Evolutionary conservation across 2,888 invertebrate genomes (phyloP), one percentile per base, ranked within the genome.

Genomic region (Sminthurinus aureus): DNA sequence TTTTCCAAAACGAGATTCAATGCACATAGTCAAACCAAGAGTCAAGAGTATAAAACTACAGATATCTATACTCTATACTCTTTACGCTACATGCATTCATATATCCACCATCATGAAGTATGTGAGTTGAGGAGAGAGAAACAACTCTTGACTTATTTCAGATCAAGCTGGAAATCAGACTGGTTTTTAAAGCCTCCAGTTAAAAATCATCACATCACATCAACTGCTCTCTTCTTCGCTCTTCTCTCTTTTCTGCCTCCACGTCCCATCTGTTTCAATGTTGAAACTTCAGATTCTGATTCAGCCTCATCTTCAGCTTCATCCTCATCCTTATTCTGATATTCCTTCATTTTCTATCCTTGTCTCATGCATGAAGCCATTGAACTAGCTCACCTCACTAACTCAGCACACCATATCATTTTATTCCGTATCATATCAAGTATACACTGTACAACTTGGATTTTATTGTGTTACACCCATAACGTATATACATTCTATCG

Each of bases 181-280:
- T 86, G 86, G 86, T 86, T 86, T 86, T 85, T 84, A 81, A 84
- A 85, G 85, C 86, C 86, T 86, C 85, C 84, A 86, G 86, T 82
- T 79, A 85, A 83, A 38, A 83, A 83, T 83, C 83, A 83, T 83
- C 83, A 77, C 82, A 83, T 78, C 77, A 78, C 50, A 83, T 78
- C 77, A 78, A 76, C 76, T 81, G 58, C 38, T 71, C 80, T 75
- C 73, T 71, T 22, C 71, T 71, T 67, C 22, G 11, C n/a, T 74
- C 51, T 74, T 50, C 51, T 75, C 51, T 69, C 20, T 0, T 24
- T 18, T 74, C 50, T 79, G 64, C n/a, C 81, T 81, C 75, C 81
- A 81, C 83, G 67, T 73, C 77, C 78, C 83, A 83, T 83, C 83
- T 83, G 83, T 26, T 83, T 78, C 73, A 52, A 50, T 79, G 20